Conservation (phyloP, 2,888 invertebrate genomes). For the Esperia sulphurella region DNA sequence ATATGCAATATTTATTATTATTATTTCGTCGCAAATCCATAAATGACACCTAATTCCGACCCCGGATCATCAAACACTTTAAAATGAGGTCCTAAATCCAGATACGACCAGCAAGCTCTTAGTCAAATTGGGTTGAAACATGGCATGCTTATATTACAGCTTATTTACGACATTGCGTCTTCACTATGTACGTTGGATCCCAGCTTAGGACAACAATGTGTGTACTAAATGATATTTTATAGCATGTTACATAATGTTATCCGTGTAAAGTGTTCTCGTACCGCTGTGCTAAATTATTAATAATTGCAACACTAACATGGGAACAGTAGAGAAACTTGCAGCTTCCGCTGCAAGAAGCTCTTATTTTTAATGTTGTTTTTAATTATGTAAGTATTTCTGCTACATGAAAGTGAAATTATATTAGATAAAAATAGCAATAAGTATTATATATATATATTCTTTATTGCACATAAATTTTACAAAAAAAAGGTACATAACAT, state of each 20-base stretch:
- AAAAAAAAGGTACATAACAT: too few relatives aligned
- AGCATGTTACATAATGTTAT: constrained; percentile 2
- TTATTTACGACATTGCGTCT: background rate
- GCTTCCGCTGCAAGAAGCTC: background rate
- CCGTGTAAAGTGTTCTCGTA: background rate
- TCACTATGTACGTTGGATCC: background rate
- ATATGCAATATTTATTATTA: too few relatives aligned
- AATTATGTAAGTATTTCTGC: background rate
- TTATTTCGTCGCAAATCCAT: too few relatives aligned
- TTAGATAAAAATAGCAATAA: too few relatives aligned
- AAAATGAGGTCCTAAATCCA: too few relatives aligned
- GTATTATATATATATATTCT: too few relatives aligned
- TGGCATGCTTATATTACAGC: background rate
- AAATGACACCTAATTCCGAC: too few relatives aligned
- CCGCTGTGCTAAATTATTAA: constrained; percentile 7
- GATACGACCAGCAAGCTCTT: too few relatives aligned
- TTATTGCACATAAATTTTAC: too few relatives aligned
- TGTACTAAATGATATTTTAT: constrained; percentile 8
- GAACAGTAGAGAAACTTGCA: background rate
- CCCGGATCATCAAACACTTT: too few relatives aligned
- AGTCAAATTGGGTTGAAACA: background rate
- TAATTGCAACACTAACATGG: constrained; percentile 1
- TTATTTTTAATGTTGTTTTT: constrained; percentile 5
- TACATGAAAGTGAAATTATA: too few relatives aligned
- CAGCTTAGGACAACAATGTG: constrained; percentile 1